Evolutionary conservation across 2,888 invertebrate species (phyloP).

Genomic region (Drosophila pseudotalamancana): DNA sequence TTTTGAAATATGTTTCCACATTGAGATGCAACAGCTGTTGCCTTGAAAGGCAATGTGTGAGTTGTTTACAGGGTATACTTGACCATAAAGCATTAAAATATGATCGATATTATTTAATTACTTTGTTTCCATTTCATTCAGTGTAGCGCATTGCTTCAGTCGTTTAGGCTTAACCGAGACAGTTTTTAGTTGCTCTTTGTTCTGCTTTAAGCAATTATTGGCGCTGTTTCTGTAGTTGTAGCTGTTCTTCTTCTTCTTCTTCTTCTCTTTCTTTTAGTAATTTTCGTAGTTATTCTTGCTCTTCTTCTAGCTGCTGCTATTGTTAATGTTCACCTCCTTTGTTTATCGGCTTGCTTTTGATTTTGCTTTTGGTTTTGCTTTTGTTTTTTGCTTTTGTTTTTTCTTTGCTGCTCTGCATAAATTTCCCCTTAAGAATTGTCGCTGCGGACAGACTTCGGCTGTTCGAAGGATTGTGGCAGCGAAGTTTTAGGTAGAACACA

Average conservation of each 20-base stretch:
- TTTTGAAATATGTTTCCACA: background rate
- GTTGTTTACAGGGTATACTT: background rate
- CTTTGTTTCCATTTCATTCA: background rate
- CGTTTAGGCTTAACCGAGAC: slow-evolving; percentile 7
- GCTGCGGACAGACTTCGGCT: slow-evolving; percentile 15
- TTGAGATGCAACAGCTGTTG: background rate
- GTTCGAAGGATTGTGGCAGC: no score
- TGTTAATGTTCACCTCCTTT: slow-evolving; percentile 64
- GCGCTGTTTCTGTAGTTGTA: slow-evolving; percentile 23
- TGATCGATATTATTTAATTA: no score
- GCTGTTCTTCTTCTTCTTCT: no score
- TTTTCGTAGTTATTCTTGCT: slow-evolving; percentile 36
- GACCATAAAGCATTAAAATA: no score
- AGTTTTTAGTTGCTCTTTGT: slow-evolving; percentile 42
- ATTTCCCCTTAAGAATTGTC: slow-evolving; percentile 77
- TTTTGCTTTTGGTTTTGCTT: slow-evolving; percentile 50
- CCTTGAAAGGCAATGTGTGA: no score
- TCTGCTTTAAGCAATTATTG: slow-evolving; percentile 30
- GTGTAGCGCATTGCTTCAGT: slow-evolving; percentile 23
- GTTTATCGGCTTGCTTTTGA: slow-evolving; percentile 20
- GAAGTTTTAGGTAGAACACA: slow-evolving; percentile 15
- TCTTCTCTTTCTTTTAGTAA: slow-evolving; percentile 11
- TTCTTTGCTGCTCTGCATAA: slow-evolving; percentile 70
- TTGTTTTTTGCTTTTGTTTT: slow-evolving; percentile 27
- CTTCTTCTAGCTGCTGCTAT: slow-evolving; percentile 12